Evolutionary conservation across 2,888 invertebrate species (phyloP).

Genomic region (Hofmannophila pseudospretella): DNA sequence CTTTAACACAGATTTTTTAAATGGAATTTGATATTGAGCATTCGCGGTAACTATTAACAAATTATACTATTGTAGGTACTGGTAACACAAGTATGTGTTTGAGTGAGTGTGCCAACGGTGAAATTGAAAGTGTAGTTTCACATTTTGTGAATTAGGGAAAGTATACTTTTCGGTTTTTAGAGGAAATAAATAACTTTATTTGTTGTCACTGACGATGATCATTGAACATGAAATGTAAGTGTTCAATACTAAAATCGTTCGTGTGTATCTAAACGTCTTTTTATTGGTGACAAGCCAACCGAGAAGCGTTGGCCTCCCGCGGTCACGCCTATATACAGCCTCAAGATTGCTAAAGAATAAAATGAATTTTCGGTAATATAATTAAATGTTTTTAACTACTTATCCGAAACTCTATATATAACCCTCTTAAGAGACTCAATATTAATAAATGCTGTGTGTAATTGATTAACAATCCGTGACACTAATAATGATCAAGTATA

Average conservation of each 20-base stretch:
- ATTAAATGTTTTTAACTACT: too few relatives aligned
- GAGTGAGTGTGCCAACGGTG: not conserved
- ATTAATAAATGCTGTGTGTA: too few relatives aligned
- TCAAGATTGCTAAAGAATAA: too few relatives aligned
- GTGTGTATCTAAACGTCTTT: constrained; percentile 52
- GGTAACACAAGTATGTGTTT: not conserved
- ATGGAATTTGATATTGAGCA: constrained; percentile 24
- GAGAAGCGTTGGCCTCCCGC: constrained; percentile 40
- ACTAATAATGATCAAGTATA: too few relatives aligned
- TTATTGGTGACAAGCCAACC: constrained; percentile 43
- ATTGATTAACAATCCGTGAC: too few relatives aligned
- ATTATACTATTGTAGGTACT: too few relatives aligned
- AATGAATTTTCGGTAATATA: too few relatives aligned
- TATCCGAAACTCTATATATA: too few relatives aligned
- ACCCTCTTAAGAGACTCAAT: too few relatives aligned
- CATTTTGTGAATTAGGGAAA: too few relatives aligned
- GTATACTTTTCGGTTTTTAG: too few relatives aligned
- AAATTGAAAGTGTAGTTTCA: not conserved
- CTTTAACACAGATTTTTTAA: constrained; percentile 16
- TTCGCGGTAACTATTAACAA: not conserved
- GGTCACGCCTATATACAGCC: constrained; percentile 30
- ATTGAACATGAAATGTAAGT: constrained; percentile 20
- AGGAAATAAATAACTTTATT: too few relatives aligned
- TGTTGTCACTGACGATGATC: constrained; percentile 9
- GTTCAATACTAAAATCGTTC: constrained; percentile 30